Percentiles rank a stretch among this genome's conserved stretches.
Evolutionary conservation across 1,140 invertebrate species (phyloP).

Genomic region (Apis mellifera): Amel_HAv3.1 CM009932.2:15746001-15746500

Average conservation of each 20-base stretch:
- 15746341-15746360: conserved; percentile 92
- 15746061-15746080: conserved; percentile 93
- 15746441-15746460: not conserved
- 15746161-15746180: conserved; percentile 93
- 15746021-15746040: conserved; percentile 95
- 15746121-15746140: conserved; percentile 96
- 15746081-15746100: conserved; percentile 95
- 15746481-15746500: conserved; percentile 94
- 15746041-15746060: conserved; percentile 94
- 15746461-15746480: conserved; percentile 90
- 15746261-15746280: conserved; percentile 92
- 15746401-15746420: not conserved
- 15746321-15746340: conserved; percentile 97
- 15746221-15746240: conserved; percentile 92
- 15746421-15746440: not conserved
- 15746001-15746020: conserved; percentile 92
- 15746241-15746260: conserved; percentile 90
- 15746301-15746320: conserved; percentile 97
- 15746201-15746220: conserved; percentile 94
- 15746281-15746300: conserved; percentile 97
- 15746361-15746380: conserved; percentile 98
- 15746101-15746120: conserved; percentile 94
- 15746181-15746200: conserved; percentile 95
- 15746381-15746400: conserved; percentile 83
- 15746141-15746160: conserved; percentile 97